Percentiles rank a stretch among this genome's conserved stretches.
Evolutionary conservation across 2,797 vertebrate genomes (phyloP).

Genomic region (Alosa sapidissima): DNA sequence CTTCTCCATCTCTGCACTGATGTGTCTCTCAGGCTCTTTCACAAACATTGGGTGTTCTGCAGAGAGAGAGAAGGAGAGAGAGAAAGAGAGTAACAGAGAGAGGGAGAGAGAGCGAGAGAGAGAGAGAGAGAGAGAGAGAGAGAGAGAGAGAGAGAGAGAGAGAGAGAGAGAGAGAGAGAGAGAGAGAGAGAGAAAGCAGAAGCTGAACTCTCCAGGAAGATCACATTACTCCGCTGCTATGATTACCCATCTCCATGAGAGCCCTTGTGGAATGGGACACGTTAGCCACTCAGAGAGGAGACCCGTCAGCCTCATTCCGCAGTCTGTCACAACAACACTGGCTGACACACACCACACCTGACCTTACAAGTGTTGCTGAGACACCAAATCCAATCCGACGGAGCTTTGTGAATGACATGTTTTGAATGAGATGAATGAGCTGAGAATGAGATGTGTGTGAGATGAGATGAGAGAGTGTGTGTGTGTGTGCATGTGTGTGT

Average conservation of each 20-base stretch:
- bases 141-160: neutral
- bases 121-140: too few species aligned
- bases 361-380: neutral
- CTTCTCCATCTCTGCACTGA: slow-evolving; percentile 96
- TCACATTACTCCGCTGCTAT: neutral
- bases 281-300: neutral
- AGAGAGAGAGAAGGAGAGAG: neutral
- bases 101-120: too few species aligned
- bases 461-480: too few species aligned
- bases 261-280: neutral
- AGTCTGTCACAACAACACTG: neutral
- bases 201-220: neutral
- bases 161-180: neutral
- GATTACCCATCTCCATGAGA: neutral
- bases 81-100: neutral
- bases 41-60: slow-evolving; percentile 89
- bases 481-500: too few species aligned
- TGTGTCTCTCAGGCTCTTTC: slow-evolving; percentile 90
- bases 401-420: neutral
- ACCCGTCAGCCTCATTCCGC: neutral
- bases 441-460: too few species aligned
- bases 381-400: neutral
- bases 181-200: neutral
- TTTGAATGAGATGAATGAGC: neutral
- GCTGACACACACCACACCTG: neutral